Conservation (phyloP, 2,113 vertebrate species). For the Geococcyx californianus region DNA sequence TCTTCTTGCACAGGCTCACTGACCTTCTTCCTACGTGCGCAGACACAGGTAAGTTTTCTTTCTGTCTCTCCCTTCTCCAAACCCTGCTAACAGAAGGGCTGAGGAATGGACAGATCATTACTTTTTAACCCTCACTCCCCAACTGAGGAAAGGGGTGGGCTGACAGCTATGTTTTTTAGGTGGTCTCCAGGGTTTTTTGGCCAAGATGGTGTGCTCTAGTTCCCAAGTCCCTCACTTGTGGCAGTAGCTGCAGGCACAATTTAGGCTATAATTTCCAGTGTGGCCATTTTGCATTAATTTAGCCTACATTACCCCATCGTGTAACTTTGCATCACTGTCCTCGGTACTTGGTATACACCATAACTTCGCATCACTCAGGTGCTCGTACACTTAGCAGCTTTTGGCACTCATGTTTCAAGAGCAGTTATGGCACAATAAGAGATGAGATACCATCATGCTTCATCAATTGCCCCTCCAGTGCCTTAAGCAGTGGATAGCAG, state of each 20-base stretch:
- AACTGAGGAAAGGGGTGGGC: not conserved
- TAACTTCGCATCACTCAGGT: not conserved
- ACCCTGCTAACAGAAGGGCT: not conserved
- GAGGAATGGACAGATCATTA: not conserved
- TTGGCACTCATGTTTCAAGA: fast-evolving
- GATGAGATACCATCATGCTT: not conserved
- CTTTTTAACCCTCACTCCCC: not conserved
- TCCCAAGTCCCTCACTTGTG: not conserved
- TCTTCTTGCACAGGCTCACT: not conserved
- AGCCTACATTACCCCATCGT: not conserved
- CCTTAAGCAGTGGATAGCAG: not conserved
- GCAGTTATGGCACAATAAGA: not conserved
- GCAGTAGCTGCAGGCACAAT: not conserved
- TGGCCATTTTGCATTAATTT: not conserved
- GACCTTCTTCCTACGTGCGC: not conserved
- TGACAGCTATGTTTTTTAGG: not conserved
- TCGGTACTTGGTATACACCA: fast-evolving
- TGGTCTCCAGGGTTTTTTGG: not conserved
- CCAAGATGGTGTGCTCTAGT: not conserved
- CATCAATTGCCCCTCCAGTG: not conserved
- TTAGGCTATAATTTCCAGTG: fast-evolving
- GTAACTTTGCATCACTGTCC: not conserved
- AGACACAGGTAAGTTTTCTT: not conserved
- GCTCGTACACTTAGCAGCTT: not conserved
- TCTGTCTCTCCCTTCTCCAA: not conserved